Percentiles rank a stretch among this genome's conserved stretches.
Evolutionary conservation across 2,113 vertebrate genomes (phyloP).

Genomic region (Gambusia affinis): DNA sequence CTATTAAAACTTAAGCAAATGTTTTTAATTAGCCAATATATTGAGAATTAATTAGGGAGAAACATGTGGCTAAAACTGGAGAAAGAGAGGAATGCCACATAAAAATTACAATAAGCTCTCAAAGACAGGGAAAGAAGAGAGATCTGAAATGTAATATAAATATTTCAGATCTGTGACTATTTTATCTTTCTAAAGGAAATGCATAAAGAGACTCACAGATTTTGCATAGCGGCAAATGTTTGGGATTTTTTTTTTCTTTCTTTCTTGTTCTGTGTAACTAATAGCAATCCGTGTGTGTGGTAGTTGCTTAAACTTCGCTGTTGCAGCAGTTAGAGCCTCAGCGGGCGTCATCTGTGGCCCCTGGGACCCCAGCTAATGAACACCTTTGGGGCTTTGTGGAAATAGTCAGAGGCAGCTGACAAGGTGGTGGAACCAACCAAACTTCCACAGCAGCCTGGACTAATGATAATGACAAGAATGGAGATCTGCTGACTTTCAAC

Average conservation of each 20-base stretch:
- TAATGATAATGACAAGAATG: background rate
- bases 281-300: conserved; percentile 28
- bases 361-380: conserved; percentile 58
- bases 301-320: conserved; percentile 18
- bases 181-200: background rate
- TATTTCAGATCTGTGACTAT: too few relatives aligned
- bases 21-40: too few relatives aligned
- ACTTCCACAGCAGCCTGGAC: conserved; percentile 23
- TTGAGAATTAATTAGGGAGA: background rate
- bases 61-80: background rate
- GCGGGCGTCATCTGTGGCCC: conserved; percentile 7
- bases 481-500: conserved; percentile 9
- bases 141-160: background rate
- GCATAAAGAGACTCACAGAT: background rate
- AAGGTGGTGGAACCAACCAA: too few relatives aligned
- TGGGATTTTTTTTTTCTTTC: conserved; percentile 38
- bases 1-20: too few relatives aligned
- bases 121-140: background rate
- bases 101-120: too few relatives aligned
- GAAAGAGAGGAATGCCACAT: background rate
- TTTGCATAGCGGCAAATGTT: background rate
- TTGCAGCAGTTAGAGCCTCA: conserved; percentile 39
- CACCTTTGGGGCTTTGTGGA: conserved; percentile 59
- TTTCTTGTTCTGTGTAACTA: conserved; percentile 7
- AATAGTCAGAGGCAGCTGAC: too few relatives aligned